phyloP scores from a whole-genome alignment of 2,797 vertebrate genomes.

The Myioborus melanocephalus region DNA sequence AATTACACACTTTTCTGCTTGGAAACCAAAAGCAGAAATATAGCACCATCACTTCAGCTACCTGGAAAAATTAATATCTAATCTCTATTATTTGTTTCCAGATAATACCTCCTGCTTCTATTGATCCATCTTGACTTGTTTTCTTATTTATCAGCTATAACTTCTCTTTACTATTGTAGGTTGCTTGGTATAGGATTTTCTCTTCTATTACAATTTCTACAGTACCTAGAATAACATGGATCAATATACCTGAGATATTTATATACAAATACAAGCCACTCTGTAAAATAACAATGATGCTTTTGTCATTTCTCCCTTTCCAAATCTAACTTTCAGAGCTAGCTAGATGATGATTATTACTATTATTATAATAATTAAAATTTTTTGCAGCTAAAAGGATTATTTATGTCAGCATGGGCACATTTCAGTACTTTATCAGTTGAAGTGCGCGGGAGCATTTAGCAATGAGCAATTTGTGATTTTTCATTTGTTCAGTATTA shows the following conservation, averaged over 20 bases:
- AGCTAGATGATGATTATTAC: fast-evolving
- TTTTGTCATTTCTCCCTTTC: background rate
- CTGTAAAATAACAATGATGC: background rate
- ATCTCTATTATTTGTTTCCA: background rate
- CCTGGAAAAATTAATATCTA: background rate
- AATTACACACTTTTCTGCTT: background rate
- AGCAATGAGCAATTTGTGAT: background rate
- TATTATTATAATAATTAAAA: background rate
- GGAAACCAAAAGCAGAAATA: background rate
- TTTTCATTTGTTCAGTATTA: background rate
- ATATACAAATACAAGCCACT: background rate
- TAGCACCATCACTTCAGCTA: background rate
- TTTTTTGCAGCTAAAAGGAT: background rate
- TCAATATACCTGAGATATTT: background rate
- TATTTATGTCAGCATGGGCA: background rate
- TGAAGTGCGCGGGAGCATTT: background rate
- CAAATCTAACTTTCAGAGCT: background rate
- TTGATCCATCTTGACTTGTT: background rate
- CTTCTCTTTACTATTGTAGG: background rate
- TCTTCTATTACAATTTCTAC: background rate
- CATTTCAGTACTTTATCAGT: background rate
- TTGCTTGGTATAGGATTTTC: background rate
- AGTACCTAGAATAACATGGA: background rate
- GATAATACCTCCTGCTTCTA: background rate
- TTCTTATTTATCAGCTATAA: background rate